Evolutionary conservation across 2,113 vertebrate species (phyloP).

Genomic region (Burhinus oedicnemus): DNA sequence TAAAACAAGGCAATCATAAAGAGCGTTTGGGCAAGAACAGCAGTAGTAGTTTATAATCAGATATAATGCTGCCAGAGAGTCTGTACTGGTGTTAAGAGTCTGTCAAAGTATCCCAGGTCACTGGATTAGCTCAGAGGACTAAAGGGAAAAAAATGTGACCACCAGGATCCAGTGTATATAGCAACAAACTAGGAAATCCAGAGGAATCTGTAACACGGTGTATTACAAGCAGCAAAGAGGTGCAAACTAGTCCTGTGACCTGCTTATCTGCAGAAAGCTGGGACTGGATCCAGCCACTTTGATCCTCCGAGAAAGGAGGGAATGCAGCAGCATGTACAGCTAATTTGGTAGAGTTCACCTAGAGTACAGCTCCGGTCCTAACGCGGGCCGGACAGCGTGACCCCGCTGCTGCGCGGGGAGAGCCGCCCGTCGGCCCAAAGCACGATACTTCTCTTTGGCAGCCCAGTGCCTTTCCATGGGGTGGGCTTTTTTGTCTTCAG

Average conservation of each 20-base stretch:
- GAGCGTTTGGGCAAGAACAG: background rate
- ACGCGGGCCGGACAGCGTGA: background rate
- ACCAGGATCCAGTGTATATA: background rate
- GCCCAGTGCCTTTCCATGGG: background rate
- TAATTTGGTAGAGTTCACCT: conserved; percentile 79
- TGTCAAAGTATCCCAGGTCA: conserved; percentile 26
- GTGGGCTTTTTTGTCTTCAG: background rate
- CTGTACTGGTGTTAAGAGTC: background rate
- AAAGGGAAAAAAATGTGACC: conserved; percentile 36
- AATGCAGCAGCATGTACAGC: conserved; percentile 67
- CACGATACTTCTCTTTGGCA: background rate
- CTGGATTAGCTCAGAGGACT: conserved; percentile 43
- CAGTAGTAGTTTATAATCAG: background rate
- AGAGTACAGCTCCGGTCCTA: conserved; percentile 62
- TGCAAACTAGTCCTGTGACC: conserved; percentile 77
- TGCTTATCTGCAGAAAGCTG: conserved; percentile 76
- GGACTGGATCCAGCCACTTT: conserved; percentile 73
- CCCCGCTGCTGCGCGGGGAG: background rate
- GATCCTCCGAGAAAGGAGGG: conserved; percentile 71
- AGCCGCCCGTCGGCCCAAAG: background rate
- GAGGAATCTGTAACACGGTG: conserved; percentile 63
- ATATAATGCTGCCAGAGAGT: conserved; percentile 17
- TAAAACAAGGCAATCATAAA: conserved; percentile 36
- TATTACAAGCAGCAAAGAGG: conserved; percentile 65
- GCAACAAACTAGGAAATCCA: conserved; percentile 57